Percentiles rank a stretch among this genome's conserved stretches.
Evolutionary conservation across 2,113 vertebrate genomes (phyloP).

Genomic region (Penelope pileata): DNA sequence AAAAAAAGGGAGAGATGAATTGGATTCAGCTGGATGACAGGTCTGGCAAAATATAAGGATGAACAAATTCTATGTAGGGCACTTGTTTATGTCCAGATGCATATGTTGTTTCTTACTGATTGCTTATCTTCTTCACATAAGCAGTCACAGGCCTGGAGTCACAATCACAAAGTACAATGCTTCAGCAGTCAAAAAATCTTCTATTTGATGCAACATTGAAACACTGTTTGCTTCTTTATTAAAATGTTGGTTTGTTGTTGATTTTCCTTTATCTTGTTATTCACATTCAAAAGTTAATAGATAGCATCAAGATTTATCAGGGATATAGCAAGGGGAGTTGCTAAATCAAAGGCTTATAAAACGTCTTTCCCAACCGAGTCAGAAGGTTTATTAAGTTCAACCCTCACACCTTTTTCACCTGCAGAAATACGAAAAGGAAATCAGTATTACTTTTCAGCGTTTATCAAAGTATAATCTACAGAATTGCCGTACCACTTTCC

Average conservation of each 20-base stretch:
- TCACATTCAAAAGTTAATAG: slow-evolving; percentile 74
- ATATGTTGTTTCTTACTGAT: slow-evolving; percentile 66
- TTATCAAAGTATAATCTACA: neutral
- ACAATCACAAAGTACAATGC: slow-evolving; percentile 72
- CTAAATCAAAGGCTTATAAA: slow-evolving; percentile 70
- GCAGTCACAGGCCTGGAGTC: slow-evolving; percentile 73
- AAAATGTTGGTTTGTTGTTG: slow-evolving; percentile 62
- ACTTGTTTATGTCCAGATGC: slow-evolving; percentile 77
- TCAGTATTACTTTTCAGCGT: neutral
- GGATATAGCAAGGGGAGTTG: slow-evolving; percentile 60
- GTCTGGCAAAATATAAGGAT: slow-evolving; percentile 78
- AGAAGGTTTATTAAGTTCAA: slow-evolving; percentile 92
- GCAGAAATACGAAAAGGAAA: slow-evolving; percentile 40
- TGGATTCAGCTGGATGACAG: slow-evolving; percentile 78
- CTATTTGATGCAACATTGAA: slow-evolving; percentile 68
- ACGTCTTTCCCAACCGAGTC: slow-evolving; percentile 84
- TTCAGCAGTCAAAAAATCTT: slow-evolving; percentile 73
- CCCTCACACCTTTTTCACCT: slow-evolving; percentile 94
- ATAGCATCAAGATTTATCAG: slow-evolving; percentile 58
- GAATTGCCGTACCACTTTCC: neutral
- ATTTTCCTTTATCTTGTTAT: slow-evolving; percentile 74
- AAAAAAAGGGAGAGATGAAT: slow-evolving; percentile 80
- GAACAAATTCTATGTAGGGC: slow-evolving; percentile 76
- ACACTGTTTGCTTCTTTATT: slow-evolving; percentile 64
- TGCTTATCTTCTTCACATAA: slow-evolving; percentile 74